Percentiles rank a stretch among this genome's conserved stretches.
phyloP scores from a whole-genome alignment of 2,888 invertebrate species.

The Dasysyrphus albostriatus region DNA sequence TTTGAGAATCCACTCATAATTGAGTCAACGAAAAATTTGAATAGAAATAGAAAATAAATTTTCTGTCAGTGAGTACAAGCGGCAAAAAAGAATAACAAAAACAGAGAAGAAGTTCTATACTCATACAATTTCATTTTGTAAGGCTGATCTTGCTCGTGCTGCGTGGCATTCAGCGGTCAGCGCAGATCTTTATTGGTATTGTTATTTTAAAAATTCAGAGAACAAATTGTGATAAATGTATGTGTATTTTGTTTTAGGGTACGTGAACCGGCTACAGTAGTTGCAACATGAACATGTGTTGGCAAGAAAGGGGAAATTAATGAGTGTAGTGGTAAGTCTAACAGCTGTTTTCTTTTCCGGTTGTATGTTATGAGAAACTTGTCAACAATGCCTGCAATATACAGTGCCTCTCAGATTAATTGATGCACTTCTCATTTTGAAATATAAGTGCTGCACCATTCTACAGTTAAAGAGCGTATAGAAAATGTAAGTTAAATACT shows the following conservation, averaged over 20 bases:
- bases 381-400: neutral
- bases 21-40: neutral
- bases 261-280: no score
- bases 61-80: conserved; percentile 1
- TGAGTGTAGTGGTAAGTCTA: neutral
- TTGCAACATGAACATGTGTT: no score
- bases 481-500: no score
- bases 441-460: no score
- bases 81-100: conserved; percentile 61
- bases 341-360: neutral
- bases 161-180: neutral
- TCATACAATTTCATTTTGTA: neutral
- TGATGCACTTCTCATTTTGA: no score
- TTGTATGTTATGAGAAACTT: neutral
- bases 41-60: conserved; percentile 3
- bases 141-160: neutral
- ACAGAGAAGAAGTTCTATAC: conserved; percentile 46
- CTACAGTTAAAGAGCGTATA: no score
- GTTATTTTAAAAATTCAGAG: neutral
- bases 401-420: neutral
- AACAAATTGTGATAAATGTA: no score
- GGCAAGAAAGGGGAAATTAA: no score
- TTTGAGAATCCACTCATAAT: conserved; percentile 50
- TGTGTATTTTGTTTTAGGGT: no score
- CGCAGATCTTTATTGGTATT: neutral